Evolutionary conservation across 2,888 invertebrate species (phyloP).

Genomic region (Phaedon cochleariae): DNA sequence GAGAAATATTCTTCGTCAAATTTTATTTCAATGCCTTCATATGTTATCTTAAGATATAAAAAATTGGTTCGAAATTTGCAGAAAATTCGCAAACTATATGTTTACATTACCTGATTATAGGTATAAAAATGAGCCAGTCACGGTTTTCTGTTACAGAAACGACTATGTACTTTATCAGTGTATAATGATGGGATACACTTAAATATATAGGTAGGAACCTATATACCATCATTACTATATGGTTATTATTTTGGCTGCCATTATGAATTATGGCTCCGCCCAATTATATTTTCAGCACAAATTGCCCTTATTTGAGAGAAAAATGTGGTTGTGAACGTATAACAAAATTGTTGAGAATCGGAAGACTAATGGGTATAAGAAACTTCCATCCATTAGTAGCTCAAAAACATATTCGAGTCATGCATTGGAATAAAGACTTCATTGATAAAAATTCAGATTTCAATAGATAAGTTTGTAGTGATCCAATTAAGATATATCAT

Average conservation of each 20-base stretch:
- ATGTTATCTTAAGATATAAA: not conserved
- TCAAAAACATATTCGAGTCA: too few species aligned
- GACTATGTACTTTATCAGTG: not conserved
- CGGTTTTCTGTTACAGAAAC: conserved; percentile 2
- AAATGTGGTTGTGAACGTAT: too few species aligned
- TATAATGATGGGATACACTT: not conserved
- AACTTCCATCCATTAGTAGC: too few species aligned
- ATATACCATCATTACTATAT: not conserved
- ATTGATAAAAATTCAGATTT: too few species aligned
- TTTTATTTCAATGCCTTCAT: too few species aligned
- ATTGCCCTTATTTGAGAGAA: not conserved
- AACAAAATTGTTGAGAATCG: not conserved
- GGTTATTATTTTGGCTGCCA: conserved; percentile 9
- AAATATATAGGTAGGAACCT: not conserved
- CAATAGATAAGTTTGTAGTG: too few species aligned
- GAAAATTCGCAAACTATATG: conserved; percentile 27
- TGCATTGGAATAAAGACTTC: too few species aligned
- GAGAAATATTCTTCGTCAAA: too few species aligned
- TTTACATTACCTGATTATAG: conserved; percentile 29
- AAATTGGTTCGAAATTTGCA: not conserved
- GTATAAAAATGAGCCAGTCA: conserved; percentile 28
- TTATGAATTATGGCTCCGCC: not conserved
- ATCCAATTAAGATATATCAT: too few species aligned
- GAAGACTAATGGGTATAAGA: not conserved
- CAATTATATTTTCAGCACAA: not conserved